Conservation (phyloP, 2,888 invertebrate genomes). For the Auanema freiburgensis region DNA sequence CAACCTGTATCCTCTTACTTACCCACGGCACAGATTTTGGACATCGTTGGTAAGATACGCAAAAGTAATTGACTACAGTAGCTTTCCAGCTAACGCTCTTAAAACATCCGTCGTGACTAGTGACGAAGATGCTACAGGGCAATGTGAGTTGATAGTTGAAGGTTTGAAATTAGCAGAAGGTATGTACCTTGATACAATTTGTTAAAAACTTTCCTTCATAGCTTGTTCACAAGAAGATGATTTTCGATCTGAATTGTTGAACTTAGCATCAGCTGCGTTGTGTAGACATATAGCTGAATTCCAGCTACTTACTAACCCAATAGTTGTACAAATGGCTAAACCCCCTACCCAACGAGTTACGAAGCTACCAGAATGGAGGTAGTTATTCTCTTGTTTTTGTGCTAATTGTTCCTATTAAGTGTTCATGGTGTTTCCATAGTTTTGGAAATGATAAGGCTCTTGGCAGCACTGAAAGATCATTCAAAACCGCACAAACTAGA, state of each 20-base stretch:
- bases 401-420: constrained; percentile 18
- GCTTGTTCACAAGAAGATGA: constrained; percentile 46
- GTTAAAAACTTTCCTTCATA: constrained; percentile 8
- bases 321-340: constrained; percentile 40
- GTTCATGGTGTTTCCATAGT: constrained; percentile 51
- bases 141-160: constrained; percentile 60
- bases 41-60: constrained; percentile 2
- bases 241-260: constrained; percentile 41
- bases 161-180: constrained; percentile 56
- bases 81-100: constrained; percentile 21
- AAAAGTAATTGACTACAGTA: background rate
- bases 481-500: constrained; percentile 60
- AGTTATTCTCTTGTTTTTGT: constrained; percentile 4
- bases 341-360: constrained; percentile 33
- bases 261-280: constrained; percentile 37
- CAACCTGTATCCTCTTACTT: constrained; percentile 22
- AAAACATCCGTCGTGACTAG: constrained; percentile 40
- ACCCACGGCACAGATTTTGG: constrained; percentile 13
- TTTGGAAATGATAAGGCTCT: constrained; percentile 48
- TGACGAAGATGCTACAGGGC: constrained; percentile 19
- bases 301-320: constrained; percentile 51
- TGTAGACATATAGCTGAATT: constrained; percentile 53
- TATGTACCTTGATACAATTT: constrained; percentile 23
- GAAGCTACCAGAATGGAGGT: constrained; percentile 51
- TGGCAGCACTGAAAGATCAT: constrained; percentile 57